phyloP scores from a whole-genome alignment of 2,888 invertebrate genomes.

The Drosophila maculinotata region DNA sequence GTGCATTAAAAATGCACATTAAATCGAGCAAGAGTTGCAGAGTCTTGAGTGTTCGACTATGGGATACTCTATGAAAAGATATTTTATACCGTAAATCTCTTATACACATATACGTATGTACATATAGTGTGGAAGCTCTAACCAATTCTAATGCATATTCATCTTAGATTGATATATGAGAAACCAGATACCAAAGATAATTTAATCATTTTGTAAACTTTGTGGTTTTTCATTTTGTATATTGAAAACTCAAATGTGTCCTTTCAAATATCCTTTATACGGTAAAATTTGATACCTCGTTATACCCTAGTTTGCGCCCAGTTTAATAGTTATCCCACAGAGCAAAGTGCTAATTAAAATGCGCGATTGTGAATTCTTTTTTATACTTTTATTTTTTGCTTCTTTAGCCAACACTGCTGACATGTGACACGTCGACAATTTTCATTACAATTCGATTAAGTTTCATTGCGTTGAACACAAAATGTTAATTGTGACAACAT shows the following conservation, averaged over 20 bases:
- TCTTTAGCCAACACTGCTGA: conserved; percentile 1
- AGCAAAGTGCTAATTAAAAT: conserved; percentile 69
- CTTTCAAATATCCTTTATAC: background rate
- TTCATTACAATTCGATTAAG: conserved; percentile 73
- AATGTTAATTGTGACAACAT: conserved; percentile 50
- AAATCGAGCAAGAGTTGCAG: conserved; percentile 9
- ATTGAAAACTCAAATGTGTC: background rate
- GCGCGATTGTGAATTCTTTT: conserved; percentile 33
- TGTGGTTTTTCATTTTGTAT: too few species aligned
- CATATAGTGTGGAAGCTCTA: too few species aligned
- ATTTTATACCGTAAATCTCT: too few species aligned
- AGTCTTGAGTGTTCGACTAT: background rate
- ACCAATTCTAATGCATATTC: too few species aligned
- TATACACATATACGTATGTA: too few species aligned
- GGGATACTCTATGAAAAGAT: background rate
- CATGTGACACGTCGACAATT: conserved; percentile 63
- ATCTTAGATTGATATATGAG: too few species aligned
- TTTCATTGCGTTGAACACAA: conserved; percentile 31
- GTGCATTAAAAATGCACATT: conserved; percentile 53
- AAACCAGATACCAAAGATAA: too few species aligned
- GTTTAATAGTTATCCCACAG: conserved; percentile 3
- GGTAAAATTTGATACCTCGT: too few species aligned
- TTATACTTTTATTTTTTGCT: conserved; percentile 6
- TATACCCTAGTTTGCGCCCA: background rate
- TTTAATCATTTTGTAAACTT: too few species aligned